Evolutionary conservation across 2,888 invertebrate species (phyloP).

Genomic region (Adelognathus sp.): DNA sequence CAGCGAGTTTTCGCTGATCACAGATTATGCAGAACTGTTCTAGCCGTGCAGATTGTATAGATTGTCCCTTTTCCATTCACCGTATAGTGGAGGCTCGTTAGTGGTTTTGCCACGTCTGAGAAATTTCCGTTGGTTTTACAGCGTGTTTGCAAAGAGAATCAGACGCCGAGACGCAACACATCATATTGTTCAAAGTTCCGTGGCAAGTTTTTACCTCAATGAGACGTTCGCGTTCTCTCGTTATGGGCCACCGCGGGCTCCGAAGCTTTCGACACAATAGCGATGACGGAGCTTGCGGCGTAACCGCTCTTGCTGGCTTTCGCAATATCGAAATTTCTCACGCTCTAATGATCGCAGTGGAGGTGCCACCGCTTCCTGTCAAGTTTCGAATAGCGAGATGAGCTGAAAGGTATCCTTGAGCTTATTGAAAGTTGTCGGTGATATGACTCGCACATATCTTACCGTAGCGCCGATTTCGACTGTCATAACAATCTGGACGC

Average conservation of each 20-base stretch:
- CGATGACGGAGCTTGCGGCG: constrained; percentile 9
- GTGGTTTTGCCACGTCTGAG: constrained; percentile 3
- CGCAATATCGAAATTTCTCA: constrained; percentile 21
- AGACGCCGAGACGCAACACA: background rate
- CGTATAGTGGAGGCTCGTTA: background rate
- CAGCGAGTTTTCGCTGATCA: background rate
- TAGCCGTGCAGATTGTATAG: no score
- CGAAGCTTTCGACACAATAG: background rate
- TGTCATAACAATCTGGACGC: no score
- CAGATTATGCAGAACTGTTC: background rate
- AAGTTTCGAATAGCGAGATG: no score
- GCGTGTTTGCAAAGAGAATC: background rate
- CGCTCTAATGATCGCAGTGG: no score
- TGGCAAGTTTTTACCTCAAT: constrained; percentile 25
- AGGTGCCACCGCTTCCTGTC: no score
- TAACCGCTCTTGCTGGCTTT: constrained; percentile 14
- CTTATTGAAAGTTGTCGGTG: no score
- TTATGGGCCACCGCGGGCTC: constrained; percentile 2
- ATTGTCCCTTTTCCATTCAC: background rate
- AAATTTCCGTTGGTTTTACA: constrained; percentile 2
- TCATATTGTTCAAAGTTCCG: constrained; percentile 43
- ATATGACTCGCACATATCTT: no score
- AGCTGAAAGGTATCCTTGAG: no score
- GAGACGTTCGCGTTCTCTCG: constrained; percentile 31
- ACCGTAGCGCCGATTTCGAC: no score